Percentiles rank a stretch among this genome's conserved stretches.
These are phyloP conservation scores for Perdita meconis DNA, from an alignment of 2,888 invertebrate genomes.

Conservation along the genomic window DNA sequence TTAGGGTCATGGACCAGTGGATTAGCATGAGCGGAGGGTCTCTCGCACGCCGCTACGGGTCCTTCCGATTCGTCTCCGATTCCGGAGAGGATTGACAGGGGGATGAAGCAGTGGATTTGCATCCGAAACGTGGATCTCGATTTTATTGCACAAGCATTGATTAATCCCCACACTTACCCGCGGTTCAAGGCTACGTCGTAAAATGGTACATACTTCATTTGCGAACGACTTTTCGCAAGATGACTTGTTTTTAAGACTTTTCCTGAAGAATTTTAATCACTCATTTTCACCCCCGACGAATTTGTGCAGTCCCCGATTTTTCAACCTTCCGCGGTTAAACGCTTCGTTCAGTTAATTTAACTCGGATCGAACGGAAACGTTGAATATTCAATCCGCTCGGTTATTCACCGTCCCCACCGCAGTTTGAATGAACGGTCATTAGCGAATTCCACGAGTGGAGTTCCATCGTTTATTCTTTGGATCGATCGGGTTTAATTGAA, in stretches of 20 bases:
- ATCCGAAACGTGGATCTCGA: conserved; percentile 5
- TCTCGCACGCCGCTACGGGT: background rate
- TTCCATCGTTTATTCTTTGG: conserved; percentile 11
- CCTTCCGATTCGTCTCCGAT: conserved; percentile 3
- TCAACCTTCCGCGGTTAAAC: too few species aligned
- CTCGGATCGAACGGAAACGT: too few species aligned
- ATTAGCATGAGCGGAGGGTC: conserved; percentile 33
- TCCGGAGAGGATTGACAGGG: background rate
- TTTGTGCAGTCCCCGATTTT: too few species aligned
- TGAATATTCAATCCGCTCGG: too few species aligned
- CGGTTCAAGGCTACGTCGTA: conserved; percentile 53
- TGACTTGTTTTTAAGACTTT: background rate
- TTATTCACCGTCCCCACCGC: too few species aligned
- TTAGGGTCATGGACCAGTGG: conserved; percentile 51
- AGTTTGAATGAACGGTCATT: conserved; percentile 15
- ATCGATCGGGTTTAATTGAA: conserved; percentile 32
- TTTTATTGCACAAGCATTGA: conserved; percentile 19
- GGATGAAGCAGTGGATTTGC: conserved; percentile 5
- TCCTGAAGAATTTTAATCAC: too few species aligned
- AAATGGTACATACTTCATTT: conserved; percentile 35
- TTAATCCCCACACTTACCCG: conserved; percentile 34
- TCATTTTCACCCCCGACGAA: too few species aligned
- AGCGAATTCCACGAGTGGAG: conserved; percentile 21
- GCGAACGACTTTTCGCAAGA: conserved; percentile 27
- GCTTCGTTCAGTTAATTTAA: too few species aligned